phyloP scores from a whole-genome alignment of 2,888 invertebrate species.

The Mayetiola destructor region DNA sequence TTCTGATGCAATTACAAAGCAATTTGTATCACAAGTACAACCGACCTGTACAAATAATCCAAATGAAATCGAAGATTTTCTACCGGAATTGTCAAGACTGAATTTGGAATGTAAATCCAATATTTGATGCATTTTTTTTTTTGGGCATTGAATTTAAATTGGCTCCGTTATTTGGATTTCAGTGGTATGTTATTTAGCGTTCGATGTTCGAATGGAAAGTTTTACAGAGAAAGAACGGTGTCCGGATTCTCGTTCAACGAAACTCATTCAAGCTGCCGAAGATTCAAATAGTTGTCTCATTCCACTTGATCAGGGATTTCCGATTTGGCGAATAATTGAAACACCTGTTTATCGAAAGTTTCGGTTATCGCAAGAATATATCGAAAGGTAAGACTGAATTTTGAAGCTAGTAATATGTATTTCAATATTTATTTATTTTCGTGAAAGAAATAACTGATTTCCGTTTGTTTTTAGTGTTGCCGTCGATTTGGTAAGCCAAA shows the following conservation, averaged over 20 bases:
- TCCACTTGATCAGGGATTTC: slow-evolving; percentile 29
- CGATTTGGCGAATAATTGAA: slow-evolving; percentile 50
- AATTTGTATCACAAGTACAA: slow-evolving; percentile 46
- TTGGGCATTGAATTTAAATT: too few relatives aligned
- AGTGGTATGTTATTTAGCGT: slow-evolving; percentile 61
- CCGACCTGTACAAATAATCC: slow-evolving; percentile 25
- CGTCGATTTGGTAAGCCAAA: slow-evolving; percentile 46
- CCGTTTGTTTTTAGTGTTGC: slow-evolving; percentile 41
- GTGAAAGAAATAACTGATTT: background rate
- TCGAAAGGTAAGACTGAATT: slow-evolving; percentile 57
- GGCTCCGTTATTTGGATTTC: slow-evolving; percentile 17
- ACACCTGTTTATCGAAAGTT: slow-evolving; percentile 60
- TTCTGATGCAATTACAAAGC: slow-evolving; percentile 47
- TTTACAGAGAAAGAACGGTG: slow-evolving; percentile 46
- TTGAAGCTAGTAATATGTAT: too few relatives aligned
- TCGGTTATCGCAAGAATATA: slow-evolving; percentile 49
- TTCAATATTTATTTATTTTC: slow-evolving; percentile 17
- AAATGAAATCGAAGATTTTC: slow-evolving; percentile 41
- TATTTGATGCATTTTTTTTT: background rate
- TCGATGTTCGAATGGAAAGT: slow-evolving; percentile 53
- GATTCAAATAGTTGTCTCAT: slow-evolving; percentile 48
- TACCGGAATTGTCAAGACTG: slow-evolving; percentile 53
- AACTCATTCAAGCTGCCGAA: slow-evolving; percentile 56
- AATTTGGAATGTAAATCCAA: slow-evolving; percentile 55
- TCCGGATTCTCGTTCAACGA: slow-evolving; percentile 46